Evolutionary conservation across 2,113 vertebrate species (phyloP).

Genomic region (Larimichthys polyactis): DNA sequence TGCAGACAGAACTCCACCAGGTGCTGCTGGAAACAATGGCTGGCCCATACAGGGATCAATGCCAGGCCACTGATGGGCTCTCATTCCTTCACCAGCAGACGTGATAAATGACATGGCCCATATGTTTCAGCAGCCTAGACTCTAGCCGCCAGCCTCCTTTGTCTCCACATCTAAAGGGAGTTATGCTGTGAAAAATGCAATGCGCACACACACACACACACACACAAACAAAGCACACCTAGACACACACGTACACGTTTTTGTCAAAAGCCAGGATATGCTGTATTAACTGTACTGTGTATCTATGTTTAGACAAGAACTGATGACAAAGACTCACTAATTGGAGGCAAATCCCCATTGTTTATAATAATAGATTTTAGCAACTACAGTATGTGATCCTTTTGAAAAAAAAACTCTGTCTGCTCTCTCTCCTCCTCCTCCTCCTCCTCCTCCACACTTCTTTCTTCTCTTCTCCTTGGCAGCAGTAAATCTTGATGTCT

Average conservation of each 20-base stretch:
- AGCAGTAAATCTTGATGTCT: conserved; percentile 81
- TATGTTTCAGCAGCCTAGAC: conserved; percentile 77
- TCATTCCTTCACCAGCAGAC: conserved; percentile 81
- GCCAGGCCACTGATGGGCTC: conserved; percentile 80
- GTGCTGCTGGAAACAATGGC: conserved; percentile 81
- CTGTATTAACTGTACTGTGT: conserved; percentile 26
- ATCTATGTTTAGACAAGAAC: conserved; percentile 19
- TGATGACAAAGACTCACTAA: conserved; percentile 46
- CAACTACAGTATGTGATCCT: conserved; percentile 39
- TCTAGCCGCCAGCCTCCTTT: conserved; percentile 77
- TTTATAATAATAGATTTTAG: conserved; percentile 37
- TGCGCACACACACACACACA: neutral
- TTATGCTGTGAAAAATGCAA: conserved; percentile 66
- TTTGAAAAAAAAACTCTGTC: neutral
- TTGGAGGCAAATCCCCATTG: conserved; percentile 42
- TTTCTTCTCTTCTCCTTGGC: conserved; percentile 61
- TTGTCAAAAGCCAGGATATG: conserved; percentile 27
- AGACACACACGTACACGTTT: conserved; percentile 14
- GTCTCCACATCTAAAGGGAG: conserved; percentile 76
- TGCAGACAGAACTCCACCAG: conserved; percentile 74
- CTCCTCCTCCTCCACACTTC: conserved; percentile 15
- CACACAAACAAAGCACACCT: conserved; percentile 43
- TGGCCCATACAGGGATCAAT: conserved; percentile 77
- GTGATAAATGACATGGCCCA: conserved; percentile 82
- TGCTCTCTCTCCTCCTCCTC: conserved; percentile 13